Base-by-base conservation (phyloP, 2,113 vertebrate genomes). In the Phylloscopus trochiloides region DNA sequence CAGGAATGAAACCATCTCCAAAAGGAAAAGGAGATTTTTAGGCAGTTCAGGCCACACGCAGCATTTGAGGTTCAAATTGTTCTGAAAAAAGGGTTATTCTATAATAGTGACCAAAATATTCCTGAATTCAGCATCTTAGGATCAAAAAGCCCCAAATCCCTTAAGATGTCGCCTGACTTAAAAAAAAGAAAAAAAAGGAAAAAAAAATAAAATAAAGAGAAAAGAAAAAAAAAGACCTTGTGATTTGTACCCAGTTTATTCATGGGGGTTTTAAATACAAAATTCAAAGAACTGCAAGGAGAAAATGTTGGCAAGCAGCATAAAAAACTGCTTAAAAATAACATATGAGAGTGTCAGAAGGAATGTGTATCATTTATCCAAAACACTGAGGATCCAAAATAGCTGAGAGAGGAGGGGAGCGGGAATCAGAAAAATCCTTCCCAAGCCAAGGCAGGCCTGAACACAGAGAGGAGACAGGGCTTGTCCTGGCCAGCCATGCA, bases 281-380 rank as follows among this genome's bases (percentile, higher is more conserved):
- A 94, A 92, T 63, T 91, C 81, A 76, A 95, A 94, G 88, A 93
- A 68, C 42, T 15, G 42, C 32, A 73, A 72, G 25, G 81, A 90
- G 76, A 65, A 94, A 88, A 61, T 42, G 58, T 86, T 94, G 81
- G 92, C 96, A 93, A 93, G 85, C 74, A 65, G 81, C 74, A 92
- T 26, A 36, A 90, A 90, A 96, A 92, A 61, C 26, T 45, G 40
- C 71, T 96, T 88, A 45, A 96, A 97, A 88, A 92, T 80, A 95
- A 93, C 88, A 88, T 59, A 62, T 13, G 67, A 88, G 83, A 83
- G 88, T 61, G n/a, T 82, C 82, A 83, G 71, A 92, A 94, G 67
- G 86, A 88, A 95, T 43, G 63, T 42, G 2, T 52, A 86, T 90
- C 71, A 70, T 68, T 95, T 79, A 90, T 79, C 74, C 81, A 38